These are phyloP conservation scores for Agrochola circellaris DNA, from an alignment of 2,888 invertebrate species.

Conservation along the genomic window DNA sequence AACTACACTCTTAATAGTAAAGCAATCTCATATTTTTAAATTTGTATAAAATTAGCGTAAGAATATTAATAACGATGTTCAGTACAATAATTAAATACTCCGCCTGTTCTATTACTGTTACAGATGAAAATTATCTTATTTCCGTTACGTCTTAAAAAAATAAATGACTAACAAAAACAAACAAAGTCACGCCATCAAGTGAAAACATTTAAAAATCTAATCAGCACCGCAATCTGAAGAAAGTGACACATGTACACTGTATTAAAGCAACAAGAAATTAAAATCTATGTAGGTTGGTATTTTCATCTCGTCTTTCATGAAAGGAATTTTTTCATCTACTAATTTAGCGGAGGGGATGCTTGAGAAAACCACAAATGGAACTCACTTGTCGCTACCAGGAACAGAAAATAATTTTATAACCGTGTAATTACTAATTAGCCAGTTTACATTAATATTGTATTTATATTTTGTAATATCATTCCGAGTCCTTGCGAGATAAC, in stretches of 20 bases:
- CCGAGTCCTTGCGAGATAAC: constrained; percentile 51
- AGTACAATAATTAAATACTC: not conserved
- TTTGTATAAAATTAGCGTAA: not conserved
- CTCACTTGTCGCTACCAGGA: constrained; percentile 49
- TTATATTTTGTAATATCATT: constrained; percentile 44
- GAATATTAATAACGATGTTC: not conserved
- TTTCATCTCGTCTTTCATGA: constrained; percentile 42
- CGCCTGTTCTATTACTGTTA: not conserved
- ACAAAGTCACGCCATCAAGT: constrained; percentile 6
- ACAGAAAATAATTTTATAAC: constrained; percentile 50
- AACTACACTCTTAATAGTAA: not conserved
- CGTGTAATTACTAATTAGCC: constrained; percentile 59
- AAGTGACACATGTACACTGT: constrained; percentile 33
- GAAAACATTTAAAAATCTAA: constrained; percentile 29
- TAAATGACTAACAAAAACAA: constrained; percentile 14
- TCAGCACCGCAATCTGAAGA: constrained; percentile 21
- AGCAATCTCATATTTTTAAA: not conserved
- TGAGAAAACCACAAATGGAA: constrained; percentile 46
- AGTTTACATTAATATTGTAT: constrained; percentile 37
- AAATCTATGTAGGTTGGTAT: constrained; percentile 37
- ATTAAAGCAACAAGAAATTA: constrained; percentile 42
- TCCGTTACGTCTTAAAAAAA: constrained; percentile 1
- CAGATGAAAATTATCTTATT: constrained; percentile 13
- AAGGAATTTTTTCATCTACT: constrained; percentile 50
- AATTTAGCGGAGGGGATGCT: constrained; percentile 43